Evolutionary conservation across 2,888 invertebrate genomes (phyloP).

Genomic region (Dynastes hyllus): DNA sequence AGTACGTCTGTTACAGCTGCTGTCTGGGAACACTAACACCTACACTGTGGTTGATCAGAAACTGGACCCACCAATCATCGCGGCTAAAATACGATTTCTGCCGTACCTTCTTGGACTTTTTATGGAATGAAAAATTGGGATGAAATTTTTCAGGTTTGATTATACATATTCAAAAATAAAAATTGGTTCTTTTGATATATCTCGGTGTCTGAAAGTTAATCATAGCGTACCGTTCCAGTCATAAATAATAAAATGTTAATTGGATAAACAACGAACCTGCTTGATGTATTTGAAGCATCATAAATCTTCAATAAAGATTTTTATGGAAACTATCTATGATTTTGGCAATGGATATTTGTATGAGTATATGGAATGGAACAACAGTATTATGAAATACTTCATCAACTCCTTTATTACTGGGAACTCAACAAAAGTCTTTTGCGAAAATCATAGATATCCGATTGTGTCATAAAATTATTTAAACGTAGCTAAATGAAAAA

Average conservation of each 20-base stretch:
- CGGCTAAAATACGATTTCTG: slow-evolving; percentile 84
- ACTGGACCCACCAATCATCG: slow-evolving; percentile 84
- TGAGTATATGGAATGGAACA: not conserved
- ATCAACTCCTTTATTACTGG: not conserved
- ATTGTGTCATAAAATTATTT: not conserved
- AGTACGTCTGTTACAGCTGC: slow-evolving; percentile 75
- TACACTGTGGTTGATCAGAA: slow-evolving; percentile 83
- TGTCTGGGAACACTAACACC: slow-evolving; percentile 87
- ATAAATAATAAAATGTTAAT: slow-evolving; percentile 15
- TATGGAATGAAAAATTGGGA: slow-evolving; percentile 89
- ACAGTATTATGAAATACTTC: not conserved
- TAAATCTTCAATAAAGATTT: not conserved
- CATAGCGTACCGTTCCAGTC: not conserved
- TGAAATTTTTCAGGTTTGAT: slow-evolving; percentile 83
- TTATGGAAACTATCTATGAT: not conserved
- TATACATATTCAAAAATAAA: too few species aligned
- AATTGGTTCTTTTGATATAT: slow-evolving; percentile 13
- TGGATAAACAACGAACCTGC: not conserved
- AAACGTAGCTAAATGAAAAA: too few species aligned
- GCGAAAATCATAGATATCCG: not conserved
- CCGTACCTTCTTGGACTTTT: too few species aligned
- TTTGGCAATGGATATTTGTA: not conserved
- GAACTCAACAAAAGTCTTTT: not conserved
- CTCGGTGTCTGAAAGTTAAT: slow-evolving; percentile 5
- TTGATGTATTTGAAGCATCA: not conserved